phyloP scores from a whole-genome alignment of 2,888 invertebrate genomes.

The Leptinotarsa haldemani region DNA sequence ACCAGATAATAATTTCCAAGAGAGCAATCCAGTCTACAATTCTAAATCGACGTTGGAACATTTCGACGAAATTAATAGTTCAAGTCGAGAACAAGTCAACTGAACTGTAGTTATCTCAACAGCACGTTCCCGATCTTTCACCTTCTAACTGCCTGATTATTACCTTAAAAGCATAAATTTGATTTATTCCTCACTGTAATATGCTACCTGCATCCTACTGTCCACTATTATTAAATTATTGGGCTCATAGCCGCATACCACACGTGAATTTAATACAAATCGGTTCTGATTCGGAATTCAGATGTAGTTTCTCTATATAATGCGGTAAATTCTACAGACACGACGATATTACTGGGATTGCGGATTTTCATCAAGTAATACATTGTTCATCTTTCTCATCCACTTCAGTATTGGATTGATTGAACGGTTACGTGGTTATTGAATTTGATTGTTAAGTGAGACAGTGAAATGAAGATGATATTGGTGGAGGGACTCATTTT shows the following conservation, averaged over 20 bases:
- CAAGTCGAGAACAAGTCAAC: constrained; percentile 24
- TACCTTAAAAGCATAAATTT: constrained; percentile 43
- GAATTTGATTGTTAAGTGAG: no score
- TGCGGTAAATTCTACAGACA: background rate
- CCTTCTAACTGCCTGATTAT: constrained; percentile 44
- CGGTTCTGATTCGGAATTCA: constrained; percentile 11
- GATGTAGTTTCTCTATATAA: constrained; percentile 12
- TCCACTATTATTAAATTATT: constrained; percentile 41
- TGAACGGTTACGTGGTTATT: no score
- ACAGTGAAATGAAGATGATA: no score
- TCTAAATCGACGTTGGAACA: background rate
- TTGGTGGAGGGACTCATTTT: no score
- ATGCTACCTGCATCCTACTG: constrained; percentile 40
- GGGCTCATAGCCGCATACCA: constrained; percentile 20
- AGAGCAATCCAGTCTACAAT: background rate
- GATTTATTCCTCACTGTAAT: constrained; percentile 38
- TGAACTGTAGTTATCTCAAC: constrained; percentile 27
- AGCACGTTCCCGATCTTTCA: constrained; percentile 42
- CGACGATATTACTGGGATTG: background rate
- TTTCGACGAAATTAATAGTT: constrained; percentile 12
- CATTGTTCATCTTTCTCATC: background rate
- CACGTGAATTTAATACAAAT: constrained; percentile 21
- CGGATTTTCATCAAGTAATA: background rate
- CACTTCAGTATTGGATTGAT: no score
- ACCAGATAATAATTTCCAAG: background rate